These are phyloP conservation scores for Pseudococcus jackbeardsleyi DNA, from an alignment of 2,888 invertebrate genomes.

Conservation along the genomic window DNA sequence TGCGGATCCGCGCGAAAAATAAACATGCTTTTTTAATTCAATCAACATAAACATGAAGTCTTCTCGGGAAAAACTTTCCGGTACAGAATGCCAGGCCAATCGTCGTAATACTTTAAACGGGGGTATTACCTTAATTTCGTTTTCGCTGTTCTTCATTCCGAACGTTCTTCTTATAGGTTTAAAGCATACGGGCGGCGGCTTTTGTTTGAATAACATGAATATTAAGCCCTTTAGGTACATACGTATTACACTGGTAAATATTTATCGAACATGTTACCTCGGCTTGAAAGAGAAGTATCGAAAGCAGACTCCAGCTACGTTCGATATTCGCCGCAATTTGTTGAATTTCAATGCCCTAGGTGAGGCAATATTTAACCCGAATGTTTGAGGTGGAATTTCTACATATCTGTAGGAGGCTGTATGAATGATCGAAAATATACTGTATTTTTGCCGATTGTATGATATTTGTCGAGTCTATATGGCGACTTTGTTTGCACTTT, in stretches of 20 bases:
- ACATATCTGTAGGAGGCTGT: no score
- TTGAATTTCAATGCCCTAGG: background rate
- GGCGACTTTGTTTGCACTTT: no score
- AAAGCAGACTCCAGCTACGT: background rate
- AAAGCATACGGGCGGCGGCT: background rate
- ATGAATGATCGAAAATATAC: no score
- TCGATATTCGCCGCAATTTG: background rate
- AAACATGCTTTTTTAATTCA: constrained; percentile 12
- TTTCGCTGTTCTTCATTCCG: background rate
- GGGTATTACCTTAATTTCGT: background rate
- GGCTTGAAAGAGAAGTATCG: background rate
- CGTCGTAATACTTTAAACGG: background rate
- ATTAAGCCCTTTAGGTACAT: background rate
- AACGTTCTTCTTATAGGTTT: background rate
- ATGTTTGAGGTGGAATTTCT: background rate
- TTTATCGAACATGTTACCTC: background rate
- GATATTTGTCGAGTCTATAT: no score
- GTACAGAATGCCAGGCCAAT: background rate
- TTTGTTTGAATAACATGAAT: background rate
- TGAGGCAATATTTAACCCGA: background rate
- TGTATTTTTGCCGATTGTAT: no score
- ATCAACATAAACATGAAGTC: background rate
- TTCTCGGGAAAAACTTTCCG: background rate
- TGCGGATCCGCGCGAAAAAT: background rate
- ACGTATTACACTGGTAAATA: background rate